Conservation (phyloP, 1,140 invertebrate genomes). For the Caenorhabditis elegans region WBcel235 BX284606.5:13872501-13873000, state of each 20-base stretch:
- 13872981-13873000: no score
- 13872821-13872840: no score
- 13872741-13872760: not conserved
- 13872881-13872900: no score
- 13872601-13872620: constrained; percentile 6
- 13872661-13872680: not conserved
- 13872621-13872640: not conserved
- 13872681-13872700: not conserved
- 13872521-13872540: not conserved
- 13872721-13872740: constrained; percentile 13
- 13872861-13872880: no score
- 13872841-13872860: no score
- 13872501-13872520: not conserved
- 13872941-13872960: no score
- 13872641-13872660: constrained; percentile 18
- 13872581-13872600: constrained; percentile 21
- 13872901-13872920: no score
- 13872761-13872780: not conserved
- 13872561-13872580: constrained; percentile 30
- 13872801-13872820: no score
- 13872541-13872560: constrained; percentile 18
- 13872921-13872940: no score
- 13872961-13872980: no score
- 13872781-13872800: no score
- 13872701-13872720: not conserved